These are phyloP conservation scores for Cantharis flavilabris DNA, from an alignment of 2,888 invertebrate genomes.

Conservation along the genomic window DNA sequence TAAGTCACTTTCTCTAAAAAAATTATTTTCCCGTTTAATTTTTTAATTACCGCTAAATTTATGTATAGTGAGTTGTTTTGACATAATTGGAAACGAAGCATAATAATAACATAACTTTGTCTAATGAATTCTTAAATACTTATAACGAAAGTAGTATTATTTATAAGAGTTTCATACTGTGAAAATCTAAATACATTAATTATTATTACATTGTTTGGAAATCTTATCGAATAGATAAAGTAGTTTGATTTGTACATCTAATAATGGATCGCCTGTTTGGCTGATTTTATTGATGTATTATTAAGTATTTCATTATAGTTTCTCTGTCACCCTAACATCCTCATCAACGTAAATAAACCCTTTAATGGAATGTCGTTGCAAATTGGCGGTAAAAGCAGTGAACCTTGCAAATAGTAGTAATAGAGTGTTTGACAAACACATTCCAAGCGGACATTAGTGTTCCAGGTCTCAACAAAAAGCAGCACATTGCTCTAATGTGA, in stretches of 20 bases:
- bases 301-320: not conserved
- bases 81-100: not conserved
- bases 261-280: not conserved
- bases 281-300: not conserved
- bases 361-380: conserved; percentile 19
- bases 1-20: not conserved
- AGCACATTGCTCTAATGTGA: conserved; percentile 34
- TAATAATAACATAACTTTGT: not conserved
- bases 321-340: conserved; percentile 8
- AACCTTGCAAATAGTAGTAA: conserved; percentile 23
- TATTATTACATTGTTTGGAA: not conserved
- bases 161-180: not conserved
- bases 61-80: not conserved
- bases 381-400: conserved; percentile 28
- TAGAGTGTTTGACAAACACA: conserved; percentile 26
- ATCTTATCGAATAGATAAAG: not conserved
- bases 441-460: conserved; percentile 27
- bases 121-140: not conserved
- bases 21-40: not conserved
- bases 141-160: not conserved
- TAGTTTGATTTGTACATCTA: not conserved
- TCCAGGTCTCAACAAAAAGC: conserved; percentile 27
- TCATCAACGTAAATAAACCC: conserved; percentile 11
- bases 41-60: not conserved
- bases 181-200: not conserved